Evolutionary conservation across 1,140 invertebrate genomes (phyloP).

Genomic region (Papilio polyxenes): DNA sequence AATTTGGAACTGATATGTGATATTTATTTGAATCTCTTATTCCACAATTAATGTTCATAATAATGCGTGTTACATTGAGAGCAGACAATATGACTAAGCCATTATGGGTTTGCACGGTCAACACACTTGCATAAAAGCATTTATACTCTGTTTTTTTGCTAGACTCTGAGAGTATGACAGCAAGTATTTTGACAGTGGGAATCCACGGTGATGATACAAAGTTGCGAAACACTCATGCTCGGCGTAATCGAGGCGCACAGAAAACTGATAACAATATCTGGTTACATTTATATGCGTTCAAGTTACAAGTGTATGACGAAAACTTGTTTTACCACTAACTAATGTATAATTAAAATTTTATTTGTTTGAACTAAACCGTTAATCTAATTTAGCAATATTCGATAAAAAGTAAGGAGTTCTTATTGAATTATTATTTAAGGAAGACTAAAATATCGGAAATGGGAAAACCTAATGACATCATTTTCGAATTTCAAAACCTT

Average conservation of each 20-base stretch:
- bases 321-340: neutral
- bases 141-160: neutral
- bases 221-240: conserved; percentile 68
- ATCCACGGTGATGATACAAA: conserved; percentile 17
- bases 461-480: too few species aligned
- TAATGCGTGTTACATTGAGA: neutral
- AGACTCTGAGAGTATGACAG: neutral
- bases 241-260: conserved; percentile 70
- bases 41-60: neutral
- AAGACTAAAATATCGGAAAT: too few species aligned
- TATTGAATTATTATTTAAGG: too few species aligned
- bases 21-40: too few species aligned
- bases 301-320: conserved; percentile 46
- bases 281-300: conserved; percentile 63
- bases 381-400: too few species aligned
- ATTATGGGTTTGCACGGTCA: neutral
- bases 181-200: neutral
- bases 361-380: too few species aligned
- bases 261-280: conserved; percentile 76
- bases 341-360: too few species aligned
- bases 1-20: too few species aligned
- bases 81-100: neutral
- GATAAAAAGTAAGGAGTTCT: too few species aligned
- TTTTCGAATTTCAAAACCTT: too few species aligned
- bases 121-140: neutral